phyloP scores from a whole-genome alignment of 2,113 vertebrate genomes.

The Diglossa brunneiventris region DNA sequence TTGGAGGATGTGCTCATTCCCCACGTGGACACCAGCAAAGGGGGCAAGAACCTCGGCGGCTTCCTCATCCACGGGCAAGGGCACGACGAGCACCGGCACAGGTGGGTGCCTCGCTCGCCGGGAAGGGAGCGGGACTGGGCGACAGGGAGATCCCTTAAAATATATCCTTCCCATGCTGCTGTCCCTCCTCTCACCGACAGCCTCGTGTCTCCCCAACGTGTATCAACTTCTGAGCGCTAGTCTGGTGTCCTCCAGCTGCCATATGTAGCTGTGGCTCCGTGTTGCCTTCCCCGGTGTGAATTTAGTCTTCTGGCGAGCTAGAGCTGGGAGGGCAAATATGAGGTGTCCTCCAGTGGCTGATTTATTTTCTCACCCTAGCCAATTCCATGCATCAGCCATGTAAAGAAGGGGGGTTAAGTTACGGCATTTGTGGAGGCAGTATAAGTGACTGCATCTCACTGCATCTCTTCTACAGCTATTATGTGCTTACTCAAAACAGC shows the following conservation, averaged over 20 bases:
- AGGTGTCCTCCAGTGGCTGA: neutral
- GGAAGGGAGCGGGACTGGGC: neutral
- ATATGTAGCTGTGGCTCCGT: neutral
- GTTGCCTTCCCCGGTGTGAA: neutral
- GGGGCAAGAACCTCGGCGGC: conserved; percentile 80
- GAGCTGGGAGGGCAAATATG: neutral
- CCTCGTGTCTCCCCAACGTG: neutral
- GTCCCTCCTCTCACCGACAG: neutral
- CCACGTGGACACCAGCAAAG: conserved; percentile 89
- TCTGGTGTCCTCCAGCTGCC: neutral
- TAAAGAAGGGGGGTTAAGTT: neutral
- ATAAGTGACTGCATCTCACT: neutral
- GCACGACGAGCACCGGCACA: conserved; percentile 91
- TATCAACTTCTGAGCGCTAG: neutral
- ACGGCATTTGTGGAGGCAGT: neutral
- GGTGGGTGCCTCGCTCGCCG: conserved; percentile 69
- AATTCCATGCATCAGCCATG: neutral
- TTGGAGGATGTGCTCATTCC: conserved; percentile 96
- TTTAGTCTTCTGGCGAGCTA: neutral
- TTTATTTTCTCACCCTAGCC: neutral
- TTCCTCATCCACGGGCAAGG: conserved; percentile 91
- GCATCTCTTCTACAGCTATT: neutral
- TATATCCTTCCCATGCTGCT: neutral
- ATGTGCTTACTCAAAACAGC: neutral
- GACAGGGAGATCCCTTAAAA: neutral